phyloP scores from a whole-genome alignment of 2,113 vertebrate species.

The Hylia prasina region DNA sequence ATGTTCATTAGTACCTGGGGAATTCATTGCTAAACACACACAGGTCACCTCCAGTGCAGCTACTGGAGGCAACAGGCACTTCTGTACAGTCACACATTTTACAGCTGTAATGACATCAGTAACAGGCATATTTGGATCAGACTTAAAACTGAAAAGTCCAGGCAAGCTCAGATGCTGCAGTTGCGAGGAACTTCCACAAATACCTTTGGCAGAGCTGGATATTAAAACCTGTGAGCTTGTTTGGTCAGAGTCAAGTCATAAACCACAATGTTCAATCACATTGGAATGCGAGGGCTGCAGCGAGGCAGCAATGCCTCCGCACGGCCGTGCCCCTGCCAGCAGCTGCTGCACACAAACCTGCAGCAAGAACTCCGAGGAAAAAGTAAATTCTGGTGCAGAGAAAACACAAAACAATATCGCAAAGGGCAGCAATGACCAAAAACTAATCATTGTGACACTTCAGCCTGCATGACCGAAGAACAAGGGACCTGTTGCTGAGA shows the following conservation, averaged over 20 bases:
- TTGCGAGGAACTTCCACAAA: constrained; percentile 18
- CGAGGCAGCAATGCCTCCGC: background rate
- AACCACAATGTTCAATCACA: constrained; percentile 49
- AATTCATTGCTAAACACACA: constrained; percentile 22
- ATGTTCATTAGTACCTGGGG: constrained; percentile 58
- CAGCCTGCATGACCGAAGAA: background rate
- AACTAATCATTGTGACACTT: constrained; percentile 32
- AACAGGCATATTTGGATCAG: background rate
- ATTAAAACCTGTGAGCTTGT: constrained; percentile 48
- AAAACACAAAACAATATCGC: background rate
- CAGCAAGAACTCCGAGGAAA: background rate
- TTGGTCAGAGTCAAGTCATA: constrained; percentile 47
- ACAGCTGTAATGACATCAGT: constrained; percentile 20
- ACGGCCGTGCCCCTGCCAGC: background rate
- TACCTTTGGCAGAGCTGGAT: constrained; percentile 18
- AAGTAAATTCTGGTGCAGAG: background rate
- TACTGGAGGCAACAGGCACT: constrained; percentile 30
- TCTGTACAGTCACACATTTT: background rate
- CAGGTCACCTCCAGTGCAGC: constrained; percentile 14
- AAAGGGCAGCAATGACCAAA: constrained; percentile 5
- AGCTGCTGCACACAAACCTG: background rate
- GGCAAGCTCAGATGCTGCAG: background rate
- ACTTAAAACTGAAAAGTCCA: background rate
- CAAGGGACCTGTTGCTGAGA: constrained; percentile 64
- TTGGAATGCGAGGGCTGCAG: constrained; percentile 24